phyloP scores from a whole-genome alignment of 2,888 invertebrate genomes.

The Lithophane leautieri region DNA sequence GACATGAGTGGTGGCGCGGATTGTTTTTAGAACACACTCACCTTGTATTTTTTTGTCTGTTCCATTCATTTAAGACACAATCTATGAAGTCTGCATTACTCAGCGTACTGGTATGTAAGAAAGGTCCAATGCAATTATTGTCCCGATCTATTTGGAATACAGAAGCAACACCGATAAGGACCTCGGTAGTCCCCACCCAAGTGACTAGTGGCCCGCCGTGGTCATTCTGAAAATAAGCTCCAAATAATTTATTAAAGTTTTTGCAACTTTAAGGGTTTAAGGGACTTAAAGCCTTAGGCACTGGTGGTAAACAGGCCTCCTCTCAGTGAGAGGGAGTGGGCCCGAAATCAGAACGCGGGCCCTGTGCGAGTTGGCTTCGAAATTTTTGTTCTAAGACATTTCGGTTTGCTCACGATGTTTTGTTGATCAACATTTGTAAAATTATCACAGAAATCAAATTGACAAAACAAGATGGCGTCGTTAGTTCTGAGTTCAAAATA shows the following conservation, averaged over 20 bases:
- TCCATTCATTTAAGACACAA: conserved; percentile 9
- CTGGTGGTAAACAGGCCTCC: too few species aligned
- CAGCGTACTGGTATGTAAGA: conserved; percentile 31
- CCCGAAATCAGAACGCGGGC: too few species aligned
- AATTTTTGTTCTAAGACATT: too few species aligned
- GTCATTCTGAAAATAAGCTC: conserved; percentile 72
- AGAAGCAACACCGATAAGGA: conserved; percentile 78
- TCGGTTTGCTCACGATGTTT: too few species aligned
- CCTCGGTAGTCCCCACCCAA: conserved; percentile 71
- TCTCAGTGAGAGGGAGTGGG: too few species aligned
- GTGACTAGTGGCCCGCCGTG: conserved; percentile 80
- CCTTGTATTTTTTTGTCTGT: neutral
- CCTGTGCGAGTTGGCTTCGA: too few species aligned
- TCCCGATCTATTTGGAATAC: conserved; percentile 70
- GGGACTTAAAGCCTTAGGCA: neutral
- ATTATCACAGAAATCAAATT: too few species aligned
- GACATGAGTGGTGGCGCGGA: too few species aligned
- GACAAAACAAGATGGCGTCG: too few species aligned
- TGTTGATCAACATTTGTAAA: too few species aligned
- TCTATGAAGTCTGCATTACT: conserved; percentile 24
- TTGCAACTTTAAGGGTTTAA: too few species aligned
- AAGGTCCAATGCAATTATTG: conserved; percentile 67
- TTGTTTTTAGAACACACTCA: neutral
- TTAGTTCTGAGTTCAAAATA: neutral
- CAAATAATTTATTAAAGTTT: neutral